Conservation (phyloP, 1,140 invertebrate genomes). For the Cardiocondyla obscurior region DNA sequence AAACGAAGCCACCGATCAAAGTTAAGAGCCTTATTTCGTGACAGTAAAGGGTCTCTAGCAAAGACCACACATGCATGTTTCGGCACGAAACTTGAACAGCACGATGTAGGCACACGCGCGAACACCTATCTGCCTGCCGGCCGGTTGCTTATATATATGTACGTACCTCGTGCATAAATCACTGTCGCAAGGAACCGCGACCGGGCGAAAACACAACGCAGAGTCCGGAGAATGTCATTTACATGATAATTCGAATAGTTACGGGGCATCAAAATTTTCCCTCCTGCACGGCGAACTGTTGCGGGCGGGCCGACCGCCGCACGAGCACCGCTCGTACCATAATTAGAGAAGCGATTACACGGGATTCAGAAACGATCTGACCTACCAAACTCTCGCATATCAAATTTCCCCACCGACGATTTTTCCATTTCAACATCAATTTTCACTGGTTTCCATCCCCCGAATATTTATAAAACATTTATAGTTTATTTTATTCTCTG, state of each 20-base stretch:
- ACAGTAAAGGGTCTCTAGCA: no score
- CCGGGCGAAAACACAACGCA: constrained; percentile 70
- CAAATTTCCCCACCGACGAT: not conserved
- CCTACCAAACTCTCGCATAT: not conserved
- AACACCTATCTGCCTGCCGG: constrained; percentile 59
- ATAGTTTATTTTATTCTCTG: constrained; percentile 2
- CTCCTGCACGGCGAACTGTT: not conserved
- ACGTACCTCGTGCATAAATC: constrained; percentile 70
- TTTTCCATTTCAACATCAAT: constrained; percentile 3
- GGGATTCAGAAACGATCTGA: not conserved
- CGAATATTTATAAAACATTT: constrained; percentile 17
- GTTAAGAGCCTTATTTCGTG: no score
- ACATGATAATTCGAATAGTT: constrained; percentile 72
- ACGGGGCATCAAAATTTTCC: constrained; percentile 62
- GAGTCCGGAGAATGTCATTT: constrained; percentile 64
- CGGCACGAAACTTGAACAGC: not conserved
- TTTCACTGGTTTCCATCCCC: not conserved
- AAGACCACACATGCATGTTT: constrained; percentile 3
- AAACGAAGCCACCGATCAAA: no score
- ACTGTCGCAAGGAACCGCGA: constrained; percentile 65
- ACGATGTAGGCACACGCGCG: not conserved
- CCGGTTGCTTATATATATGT: no score
- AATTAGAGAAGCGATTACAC: constrained; percentile 30
- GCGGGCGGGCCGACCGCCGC: not conserved
- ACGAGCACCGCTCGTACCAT: not conserved